These are phyloP conservation scores for Diplodus sargus DNA, from an alignment of 2,797 vertebrate species.

Conservation along the genomic window DNA sequence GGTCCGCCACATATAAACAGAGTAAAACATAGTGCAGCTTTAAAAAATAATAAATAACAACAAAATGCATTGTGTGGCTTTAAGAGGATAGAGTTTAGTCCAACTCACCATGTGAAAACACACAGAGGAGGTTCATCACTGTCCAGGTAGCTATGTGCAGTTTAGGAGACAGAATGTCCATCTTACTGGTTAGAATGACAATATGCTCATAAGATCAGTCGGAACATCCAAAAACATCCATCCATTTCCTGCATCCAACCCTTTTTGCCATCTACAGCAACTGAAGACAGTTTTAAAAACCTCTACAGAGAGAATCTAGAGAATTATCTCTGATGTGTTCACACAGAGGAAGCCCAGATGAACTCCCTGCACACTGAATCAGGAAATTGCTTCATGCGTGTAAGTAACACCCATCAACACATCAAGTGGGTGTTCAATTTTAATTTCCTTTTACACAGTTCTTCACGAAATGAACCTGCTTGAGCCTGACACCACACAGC, in stretches of 20 bases:
- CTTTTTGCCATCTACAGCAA: too few relatives aligned
- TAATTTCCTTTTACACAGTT: too few relatives aligned
- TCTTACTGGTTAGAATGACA: not conserved
- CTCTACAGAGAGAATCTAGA: not conserved
- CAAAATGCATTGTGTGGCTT: not conserved
- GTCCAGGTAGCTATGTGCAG: not conserved
- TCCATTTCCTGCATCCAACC: too few relatives aligned
- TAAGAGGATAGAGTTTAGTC: accelerated
- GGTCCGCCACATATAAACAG: too few relatives aligned
- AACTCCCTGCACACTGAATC: not conserved
- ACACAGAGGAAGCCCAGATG: constrained; percentile 4
- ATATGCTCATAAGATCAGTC: not conserved
- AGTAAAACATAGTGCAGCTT: too few relatives aligned
- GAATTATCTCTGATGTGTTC: not conserved
- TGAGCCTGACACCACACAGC: too few relatives aligned
- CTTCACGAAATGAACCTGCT: too few relatives aligned
- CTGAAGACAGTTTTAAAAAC: not conserved
- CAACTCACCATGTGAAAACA: constrained; percentile 45
- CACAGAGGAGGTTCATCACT: constrained; percentile 8
- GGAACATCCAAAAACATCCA: not conserved
- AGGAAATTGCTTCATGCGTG: constrained; percentile 38
- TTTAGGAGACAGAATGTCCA: constrained; percentile 12
- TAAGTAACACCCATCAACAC: not conserved
- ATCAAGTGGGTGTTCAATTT: not conserved
- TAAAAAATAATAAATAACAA: not conserved